A percentile compares a stretch with the other conserved stretches of the same genome.
Evolutionary conservation across 2,888 invertebrate species (phyloP).

Genomic region (Metalampra italica): DNA sequence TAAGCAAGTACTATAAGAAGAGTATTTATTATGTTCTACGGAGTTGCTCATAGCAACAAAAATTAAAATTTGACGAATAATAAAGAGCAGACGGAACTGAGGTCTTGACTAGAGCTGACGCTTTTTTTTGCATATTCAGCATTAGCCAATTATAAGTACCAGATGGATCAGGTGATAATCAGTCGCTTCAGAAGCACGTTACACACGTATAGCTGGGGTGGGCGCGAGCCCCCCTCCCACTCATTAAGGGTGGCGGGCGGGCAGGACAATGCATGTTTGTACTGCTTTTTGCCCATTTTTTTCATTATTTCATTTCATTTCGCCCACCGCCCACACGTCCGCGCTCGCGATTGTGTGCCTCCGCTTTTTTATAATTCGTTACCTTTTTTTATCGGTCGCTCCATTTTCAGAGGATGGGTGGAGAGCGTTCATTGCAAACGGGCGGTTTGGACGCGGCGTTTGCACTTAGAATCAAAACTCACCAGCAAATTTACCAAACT

Average conservation of each 20-base stretch:
- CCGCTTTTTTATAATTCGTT: constrained; percentile 78
- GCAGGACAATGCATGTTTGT: constrained; percentile 78
- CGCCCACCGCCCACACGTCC: constrained; percentile 75
- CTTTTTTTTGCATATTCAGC: constrained; percentile 5
- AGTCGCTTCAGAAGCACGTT: constrained; percentile 63
- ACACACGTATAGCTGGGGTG: constrained; percentile 33
- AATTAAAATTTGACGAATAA: too few relatives aligned
- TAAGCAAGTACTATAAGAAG: too few relatives aligned
- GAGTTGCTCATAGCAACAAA: too few relatives aligned
- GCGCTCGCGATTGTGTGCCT: constrained; percentile 76
- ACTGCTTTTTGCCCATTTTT: constrained; percentile 78
- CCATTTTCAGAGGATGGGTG: constrained; percentile 76
- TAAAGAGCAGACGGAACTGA: too few relatives aligned
- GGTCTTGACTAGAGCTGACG: too few relatives aligned
- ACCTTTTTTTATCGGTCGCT: constrained; percentile 77
- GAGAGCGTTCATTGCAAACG: constrained; percentile 38
- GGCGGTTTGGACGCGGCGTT: constrained; percentile 30
- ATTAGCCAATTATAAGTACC: constrained; percentile 19
- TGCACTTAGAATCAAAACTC: background rate
- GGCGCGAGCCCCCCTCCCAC: constrained; percentile 37
- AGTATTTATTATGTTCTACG: too few relatives aligned
- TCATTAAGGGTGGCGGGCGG: constrained; percentile 67
- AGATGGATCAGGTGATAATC: constrained; percentile 75
- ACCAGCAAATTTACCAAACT: background rate
- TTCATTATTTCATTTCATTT: constrained; percentile 79